Evolutionary conservation across 2,888 invertebrate species (phyloP), one percentile per base, ranked within the genome.

Genomic region (Caenorhabditis zanzibari): DNA sequence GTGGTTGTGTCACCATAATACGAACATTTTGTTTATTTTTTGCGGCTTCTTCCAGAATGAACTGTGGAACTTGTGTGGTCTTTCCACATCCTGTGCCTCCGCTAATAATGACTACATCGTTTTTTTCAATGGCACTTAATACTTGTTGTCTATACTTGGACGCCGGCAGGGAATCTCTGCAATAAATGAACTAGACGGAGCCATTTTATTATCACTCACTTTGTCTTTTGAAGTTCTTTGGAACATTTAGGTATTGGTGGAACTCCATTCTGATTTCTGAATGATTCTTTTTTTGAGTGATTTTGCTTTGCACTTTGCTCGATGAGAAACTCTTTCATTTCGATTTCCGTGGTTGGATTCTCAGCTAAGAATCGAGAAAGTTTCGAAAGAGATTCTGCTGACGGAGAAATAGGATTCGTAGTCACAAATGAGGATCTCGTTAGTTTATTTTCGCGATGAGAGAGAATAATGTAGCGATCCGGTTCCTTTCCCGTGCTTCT

Each of bases 1-100:
- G 94, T 0, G 98, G 98, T 93, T 98, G 97, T 0, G 97, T 96
- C 92, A 97, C 97, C 92, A 98, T 95, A 85, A 99, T 95, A 71
- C 96, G 94, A 84, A 96, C 96, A 0, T 95, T 94, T 89, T 94
- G 94, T 76, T 94, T 87, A 93, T 94, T 89, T 92, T 93, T 90
- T 93, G 94, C 88, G 94, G 95, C 93, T 82, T 96, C 94, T 90
- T 97, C 96, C 85, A 98, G 93, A 86, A 98, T 95, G 90, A 95
- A 96, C 92, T 98, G 98, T 0, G 98, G 97, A 52, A 98, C 94
- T 84, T 90, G 90, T 5, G 90, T 90, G 4, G 90, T 90, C 84
- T 91, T 91, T 69, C 91, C 91, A 63, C 90, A 91, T 49, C 91
- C 91, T 0, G 91, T 91, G 24, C 91, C 91, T 19, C 90, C 88